Percentiles rank a stretch among this genome's conserved stretches.
phyloP scores from a whole-genome alignment of 2,888 invertebrate species.

The Leptinotarsa juncta region DNA sequence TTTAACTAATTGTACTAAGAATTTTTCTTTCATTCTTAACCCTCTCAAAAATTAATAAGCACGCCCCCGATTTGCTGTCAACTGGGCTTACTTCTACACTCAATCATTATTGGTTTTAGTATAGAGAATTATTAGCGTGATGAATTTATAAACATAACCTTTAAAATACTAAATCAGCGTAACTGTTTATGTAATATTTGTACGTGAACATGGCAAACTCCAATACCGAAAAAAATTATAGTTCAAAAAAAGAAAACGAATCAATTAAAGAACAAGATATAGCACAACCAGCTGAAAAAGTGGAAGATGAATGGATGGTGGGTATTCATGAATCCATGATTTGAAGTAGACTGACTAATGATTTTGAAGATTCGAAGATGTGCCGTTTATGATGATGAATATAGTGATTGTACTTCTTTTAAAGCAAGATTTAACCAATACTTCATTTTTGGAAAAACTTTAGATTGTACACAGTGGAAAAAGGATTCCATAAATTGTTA shows the following conservation, averaged over 20 bases:
- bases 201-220: neutral
- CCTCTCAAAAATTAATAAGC: too few relatives aligned
- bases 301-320: slow-evolving; percentile 60
- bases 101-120: too few relatives aligned
- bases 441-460: slow-evolving; percentile 79
- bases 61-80: too few relatives aligned
- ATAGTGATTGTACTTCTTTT: slow-evolving; percentile 81
- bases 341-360: neutral
- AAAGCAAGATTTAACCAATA: slow-evolving; percentile 86
- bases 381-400: slow-evolving; percentile 84
- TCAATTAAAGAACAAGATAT: slow-evolving; percentile 4
- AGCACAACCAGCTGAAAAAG: slow-evolving; percentile 8
- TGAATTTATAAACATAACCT: neutral
- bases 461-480: slow-evolving; percentile 85
- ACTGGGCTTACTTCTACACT: too few relatives aligned
- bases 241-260: neutral
- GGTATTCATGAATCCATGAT: slow-evolving; percentile 5
- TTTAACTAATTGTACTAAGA: too few relatives aligned
- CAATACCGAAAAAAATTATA: neutral
- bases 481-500: slow-evolving; percentile 81
- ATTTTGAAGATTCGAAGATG: slow-evolving; percentile 80
- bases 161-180: neutral
- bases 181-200: neutral
- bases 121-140: neutral
- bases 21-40: too few relatives aligned